Base-by-base conservation (phyloP, 2,113 vertebrate genomes). In the Cheirogaleus medius region DNA sequence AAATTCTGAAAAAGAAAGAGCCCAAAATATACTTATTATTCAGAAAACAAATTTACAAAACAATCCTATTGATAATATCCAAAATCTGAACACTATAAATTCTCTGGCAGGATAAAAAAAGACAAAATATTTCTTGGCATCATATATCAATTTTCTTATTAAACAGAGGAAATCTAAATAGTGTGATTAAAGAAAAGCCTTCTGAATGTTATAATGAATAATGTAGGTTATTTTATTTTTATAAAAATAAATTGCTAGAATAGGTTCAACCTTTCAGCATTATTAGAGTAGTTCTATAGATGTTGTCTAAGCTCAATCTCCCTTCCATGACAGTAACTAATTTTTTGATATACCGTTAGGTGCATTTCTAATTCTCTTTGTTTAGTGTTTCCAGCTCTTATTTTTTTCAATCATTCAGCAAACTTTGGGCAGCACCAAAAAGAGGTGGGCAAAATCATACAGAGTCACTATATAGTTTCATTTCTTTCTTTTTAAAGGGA, bases 1-100 rank as follows among this genome's bases (percentile, higher is more conserved):
- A 95, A 78, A 87, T 78, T 69, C 98, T 98, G 80, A 68, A 97
- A 96, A 87, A 11, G 58, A 63, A 93, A 29, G 10, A 17, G 15
- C 7, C 64, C 10, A 39, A 97, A 85, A 6, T 18, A 76, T 23
- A 78, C 6, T 78, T 80, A 4, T 94, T 91, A 97, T 77, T 91
- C 27, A 82, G 37, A 93, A 37, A 86, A 52, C 8, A 89, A 96
- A 63, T 63, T 80, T n/a, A 64, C 11, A 83, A 96, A 95, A 88
- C 54, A 60, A 54, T 8, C 9, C 76, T 92, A 86, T 34, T 1
- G 25, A 17, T 85, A 74, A 84, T 64, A 39, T 63, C 10, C 7
- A 58, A 68, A 87, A 54, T 76, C 15, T 87, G 87, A 15, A 66
- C 58, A 80, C 0, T 74, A 27, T 54, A 80, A 66, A 63, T 74